These are phyloP conservation scores for Serilophus lunatus DNA, from an alignment of 2,113 vertebrate genomes.

Conservation along the genomic window DNA sequence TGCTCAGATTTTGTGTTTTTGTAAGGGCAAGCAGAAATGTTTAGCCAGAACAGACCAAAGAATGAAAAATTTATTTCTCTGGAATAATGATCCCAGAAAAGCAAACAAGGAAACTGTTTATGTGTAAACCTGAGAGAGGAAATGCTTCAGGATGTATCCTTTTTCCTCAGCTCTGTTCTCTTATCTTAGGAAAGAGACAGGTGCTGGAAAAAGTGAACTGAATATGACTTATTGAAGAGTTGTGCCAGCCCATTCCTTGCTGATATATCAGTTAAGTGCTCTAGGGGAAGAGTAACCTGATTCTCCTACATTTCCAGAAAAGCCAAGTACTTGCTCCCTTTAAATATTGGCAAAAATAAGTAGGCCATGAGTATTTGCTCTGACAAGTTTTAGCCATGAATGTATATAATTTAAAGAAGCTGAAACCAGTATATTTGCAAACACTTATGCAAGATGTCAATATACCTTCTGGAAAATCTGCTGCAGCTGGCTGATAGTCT, in stretches of 20 bases:
- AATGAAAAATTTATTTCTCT: neutral
- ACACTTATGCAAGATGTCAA: neutral
- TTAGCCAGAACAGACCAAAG: neutral
- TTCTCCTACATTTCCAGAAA: neutral
- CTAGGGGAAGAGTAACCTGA: neutral
- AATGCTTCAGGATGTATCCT: neutral
- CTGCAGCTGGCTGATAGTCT: conserved; percentile 16
- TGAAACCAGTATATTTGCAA: conserved; percentile 15
- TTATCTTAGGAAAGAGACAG: neutral
- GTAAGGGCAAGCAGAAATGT: neutral
- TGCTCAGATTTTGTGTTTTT: neutral
- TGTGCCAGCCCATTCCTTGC: neutral
- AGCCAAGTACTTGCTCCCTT: neutral
- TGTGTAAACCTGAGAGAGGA: neutral
- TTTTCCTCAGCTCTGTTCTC: neutral
- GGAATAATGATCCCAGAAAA: neutral
- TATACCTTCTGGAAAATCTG: conserved; percentile 23
- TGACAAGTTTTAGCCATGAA: neutral
- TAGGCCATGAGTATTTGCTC: neutral
- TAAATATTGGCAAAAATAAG: neutral
- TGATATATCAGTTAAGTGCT: neutral
- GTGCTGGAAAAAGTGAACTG: neutral
- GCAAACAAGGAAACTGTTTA: neutral
- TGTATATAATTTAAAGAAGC: neutral
- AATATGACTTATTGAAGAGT: neutral